Conservation (phyloP, 2,888 invertebrate genomes). For the Erebia aethiops region DNA sequence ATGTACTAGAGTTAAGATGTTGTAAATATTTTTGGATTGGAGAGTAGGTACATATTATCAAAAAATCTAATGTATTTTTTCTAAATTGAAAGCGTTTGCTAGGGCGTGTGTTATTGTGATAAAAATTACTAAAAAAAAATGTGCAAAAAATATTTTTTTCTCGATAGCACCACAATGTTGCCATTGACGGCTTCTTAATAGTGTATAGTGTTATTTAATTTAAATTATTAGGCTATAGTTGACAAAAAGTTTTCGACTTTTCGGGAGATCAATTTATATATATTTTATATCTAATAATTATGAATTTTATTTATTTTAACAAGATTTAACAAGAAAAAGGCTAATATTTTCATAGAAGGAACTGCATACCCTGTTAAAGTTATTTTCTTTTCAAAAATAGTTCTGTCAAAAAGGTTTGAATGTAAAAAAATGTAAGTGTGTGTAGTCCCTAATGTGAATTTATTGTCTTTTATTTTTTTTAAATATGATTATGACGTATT, state of each 20-base stretch:
- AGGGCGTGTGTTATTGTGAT: slow-evolving; percentile 51
- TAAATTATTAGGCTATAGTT: slow-evolving; percentile 33
- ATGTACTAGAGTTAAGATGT: slow-evolving; percentile 49
- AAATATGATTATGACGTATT: slow-evolving; percentile 31
- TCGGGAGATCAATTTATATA: slow-evolving; percentile 9
- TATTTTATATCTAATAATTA: background rate
- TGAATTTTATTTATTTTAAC: background rate
- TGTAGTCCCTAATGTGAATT: slow-evolving; percentile 18
- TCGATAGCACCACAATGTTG: slow-evolving; percentile 54
- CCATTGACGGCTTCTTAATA: slow-evolving; percentile 45
- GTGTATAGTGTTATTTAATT: slow-evolving; percentile 42
- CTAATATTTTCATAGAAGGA: slow-evolving; percentile 21
- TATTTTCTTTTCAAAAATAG: too few species aligned
- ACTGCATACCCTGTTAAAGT: background rate
- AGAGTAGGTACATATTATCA: slow-evolving; percentile 42
- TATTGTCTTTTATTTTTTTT: slow-evolving; percentile 37
- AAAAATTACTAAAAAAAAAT: slow-evolving; percentile 44
- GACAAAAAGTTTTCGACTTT: slow-evolving; percentile 29
- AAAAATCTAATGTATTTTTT: slow-evolving; percentile 55
- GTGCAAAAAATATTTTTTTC: slow-evolving; percentile 58
- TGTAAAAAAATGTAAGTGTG: background rate
- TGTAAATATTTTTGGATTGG: slow-evolving; percentile 52
- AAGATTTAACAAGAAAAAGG: background rate
- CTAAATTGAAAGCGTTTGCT: slow-evolving; percentile 51
- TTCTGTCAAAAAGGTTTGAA: background rate